Evolutionary conservation across 2,797 vertebrate genomes (phyloP).

Genomic region (Molossus alvarezi): DNA sequence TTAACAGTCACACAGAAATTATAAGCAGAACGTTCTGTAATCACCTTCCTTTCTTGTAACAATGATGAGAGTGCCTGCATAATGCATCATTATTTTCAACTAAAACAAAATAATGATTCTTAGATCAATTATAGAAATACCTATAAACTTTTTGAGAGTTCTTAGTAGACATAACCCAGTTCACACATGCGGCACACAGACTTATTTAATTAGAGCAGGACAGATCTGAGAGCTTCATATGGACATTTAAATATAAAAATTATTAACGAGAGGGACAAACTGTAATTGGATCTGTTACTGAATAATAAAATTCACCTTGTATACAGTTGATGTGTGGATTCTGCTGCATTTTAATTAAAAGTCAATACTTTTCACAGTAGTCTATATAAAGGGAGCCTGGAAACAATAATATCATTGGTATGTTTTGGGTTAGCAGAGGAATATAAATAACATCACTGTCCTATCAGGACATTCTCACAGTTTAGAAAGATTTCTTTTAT

Average conservation of each 20-base stretch:
- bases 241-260: background rate
- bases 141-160: slow-evolving; percentile 3
- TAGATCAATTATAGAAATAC: slow-evolving; percentile 34
- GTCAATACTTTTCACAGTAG: background rate
- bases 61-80: background rate
- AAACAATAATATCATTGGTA: slow-evolving; percentile 16
- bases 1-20: background rate
- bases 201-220: background rate
- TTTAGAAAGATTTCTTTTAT: slow-evolving; percentile 7
- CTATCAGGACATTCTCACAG: background rate
- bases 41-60: background rate
- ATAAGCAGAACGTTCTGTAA: background rate
- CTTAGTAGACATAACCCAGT: slow-evolving; percentile 5
- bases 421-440: background rate
- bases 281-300: background rate
- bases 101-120: slow-evolving; percentile 55
- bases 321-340: background rate
- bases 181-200: background rate
- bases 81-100: slow-evolving; percentile 64
- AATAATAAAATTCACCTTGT: background rate
- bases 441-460: background rate
- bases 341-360: slow-evolving; percentile 21
- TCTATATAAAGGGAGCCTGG: background rate
- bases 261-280: slow-evolving; percentile 40
- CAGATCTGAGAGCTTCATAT: background rate